Base-by-base conservation (phyloP, 2,113 vertebrate species). In the Gymnogyps californianus region DNA sequence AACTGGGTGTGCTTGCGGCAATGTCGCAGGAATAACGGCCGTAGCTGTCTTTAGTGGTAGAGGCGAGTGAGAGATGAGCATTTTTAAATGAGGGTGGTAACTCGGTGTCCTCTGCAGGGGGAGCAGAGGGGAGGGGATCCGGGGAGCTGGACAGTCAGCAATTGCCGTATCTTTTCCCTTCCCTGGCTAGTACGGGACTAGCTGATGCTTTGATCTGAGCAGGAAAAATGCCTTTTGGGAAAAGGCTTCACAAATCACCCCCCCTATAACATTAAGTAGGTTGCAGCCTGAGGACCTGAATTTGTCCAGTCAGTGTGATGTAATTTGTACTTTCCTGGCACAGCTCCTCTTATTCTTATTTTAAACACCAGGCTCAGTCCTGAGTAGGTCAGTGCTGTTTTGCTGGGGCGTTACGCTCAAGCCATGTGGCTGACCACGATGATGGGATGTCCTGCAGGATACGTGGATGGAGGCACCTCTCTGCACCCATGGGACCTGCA, bases 341-440 rank as follows among this genome's bases (percentile, higher is more conserved):
- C n/a, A 34, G 26, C 57, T 83, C 29, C 44, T 64, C 40, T 38
- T 55, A 24, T 25, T 72, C 54, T 55, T 18, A 13, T 26, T 74
- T 91, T 22, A 51, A 61, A 7, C 31, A 19, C 11, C 49, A 54
- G 26, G 5, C 36, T 71, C 22, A 46, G 52, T 5, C 38, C 77
- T 17, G 24, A 42, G 66, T 0, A 52, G 62, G 66, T 44, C 51
- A 34, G 34, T 24, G 65, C 42, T 62, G 83, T 31, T 54, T 36
- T 28, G 29, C 59, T 40, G 57, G 40, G 17, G 31, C 22, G 15
- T 8, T 32, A 4, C 0, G 1, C 69, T 51, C 42, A 3, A 65
- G 38, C 13, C 46, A 1, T 0, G 0, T 1, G 13, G 24, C 54
- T 62, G 70, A 79, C 15, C 16, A 2, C 0, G 7, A 1, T 5